Base-by-base conservation (phyloP, 2,888 invertebrate genomes). In the Deilephila porcellus region DNA sequence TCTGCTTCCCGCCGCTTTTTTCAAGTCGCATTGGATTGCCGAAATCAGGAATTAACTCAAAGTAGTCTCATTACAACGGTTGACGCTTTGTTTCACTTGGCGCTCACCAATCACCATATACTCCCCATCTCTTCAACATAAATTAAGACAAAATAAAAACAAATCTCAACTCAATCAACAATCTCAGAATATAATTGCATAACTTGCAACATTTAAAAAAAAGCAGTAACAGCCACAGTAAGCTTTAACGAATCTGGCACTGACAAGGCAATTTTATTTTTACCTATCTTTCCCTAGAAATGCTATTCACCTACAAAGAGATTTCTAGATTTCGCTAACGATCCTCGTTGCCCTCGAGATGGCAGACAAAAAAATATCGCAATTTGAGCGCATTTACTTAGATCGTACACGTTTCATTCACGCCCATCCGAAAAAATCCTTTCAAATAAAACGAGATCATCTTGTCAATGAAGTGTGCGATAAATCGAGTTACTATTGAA, bases 251-350 rank as follows among this genome's bases (percentile, higher is more conserved):
- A 20, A 25, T 67, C 37, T 52, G 20, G 25, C n/a, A n/a, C 5
- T 67, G 67, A 67, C 67, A 67, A 67, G 20, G 67, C 67, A 67
- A 52, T 67, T 67, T 67, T 67, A 37, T 45, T 63, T 4, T 60
- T 76, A 17, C 62, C 74, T 3, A 45, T 70, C 14, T 74, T 74
- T 60, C 45, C 73, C 17, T 60, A 75, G n/a, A 25, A 52, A 45
- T 29, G 67, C 67, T 45, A 67, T 45, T 67, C 45, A 64, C 20
- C 37, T 56, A 8, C 37, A 25, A 29, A 67, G 19, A 25, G 67
- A 25, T 67, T 45, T 67, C 52, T 67, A 67, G 67, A 52, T 67
- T 67, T 52, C 67, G 45, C 67, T 52, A 67, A 52, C 52, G 67
- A 67, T 67, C 67, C 52, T 52, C 45, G 52, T 25, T 67, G 67